Conservation (phyloP, 2,113 vertebrate species). For the Leucoraja erinaceus region DNA sequence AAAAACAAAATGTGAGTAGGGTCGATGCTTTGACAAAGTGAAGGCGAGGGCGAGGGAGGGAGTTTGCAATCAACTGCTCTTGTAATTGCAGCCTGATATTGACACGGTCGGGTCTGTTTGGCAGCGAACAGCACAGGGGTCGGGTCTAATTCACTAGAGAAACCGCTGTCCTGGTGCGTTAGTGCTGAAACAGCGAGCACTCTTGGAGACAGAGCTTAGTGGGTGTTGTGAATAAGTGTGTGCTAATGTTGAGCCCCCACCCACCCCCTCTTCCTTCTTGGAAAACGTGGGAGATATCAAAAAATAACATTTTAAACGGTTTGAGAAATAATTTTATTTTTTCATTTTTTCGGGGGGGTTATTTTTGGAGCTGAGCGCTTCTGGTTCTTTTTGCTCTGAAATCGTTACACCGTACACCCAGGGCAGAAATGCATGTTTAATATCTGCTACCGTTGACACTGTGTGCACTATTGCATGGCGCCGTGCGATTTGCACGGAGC, state of each 20-base stretch:
- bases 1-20: conserved; percentile 19
- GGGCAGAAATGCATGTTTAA: not conserved
- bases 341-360: no score
- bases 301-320: not conserved
- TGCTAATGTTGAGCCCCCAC: not conserved
- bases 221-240: no score
- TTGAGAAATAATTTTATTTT: not conserved
- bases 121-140: not conserved
- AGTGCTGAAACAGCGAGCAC: conserved; percentile 12
- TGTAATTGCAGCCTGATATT: not conserved
- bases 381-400: not conserved
- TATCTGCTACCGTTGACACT: not conserved
- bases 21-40: no score
- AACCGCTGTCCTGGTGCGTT: conserved; percentile 1
- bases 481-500: not conserved
- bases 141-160: not conserved
- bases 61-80: not conserved
- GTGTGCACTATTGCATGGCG: not conserved
- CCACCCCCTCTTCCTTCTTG: not conserved
- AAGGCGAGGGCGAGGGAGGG: no score
- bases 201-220: no score
- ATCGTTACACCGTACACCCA: not conserved
- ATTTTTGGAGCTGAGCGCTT: not conserved
- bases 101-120: not conserved
- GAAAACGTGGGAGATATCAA: not conserved